Evolutionary conservation across 2,113 vertebrate genomes (phyloP).

Genomic region (Agelaius phoeniceus): DNA sequence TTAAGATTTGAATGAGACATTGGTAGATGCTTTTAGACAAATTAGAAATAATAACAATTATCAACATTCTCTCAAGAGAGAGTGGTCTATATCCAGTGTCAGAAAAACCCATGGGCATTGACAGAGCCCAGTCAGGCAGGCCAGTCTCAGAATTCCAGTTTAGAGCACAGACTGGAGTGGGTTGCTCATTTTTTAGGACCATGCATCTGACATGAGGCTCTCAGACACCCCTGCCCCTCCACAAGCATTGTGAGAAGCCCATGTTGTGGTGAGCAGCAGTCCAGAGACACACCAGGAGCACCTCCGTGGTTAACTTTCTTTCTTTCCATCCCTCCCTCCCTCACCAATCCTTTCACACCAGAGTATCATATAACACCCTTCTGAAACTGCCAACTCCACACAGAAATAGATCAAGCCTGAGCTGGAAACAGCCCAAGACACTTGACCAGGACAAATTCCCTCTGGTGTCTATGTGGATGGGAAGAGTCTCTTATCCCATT

Average conservation of each 20-base stretch:
- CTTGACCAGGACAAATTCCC: background rate
- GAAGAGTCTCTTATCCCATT: background rate
- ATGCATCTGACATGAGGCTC: background rate
- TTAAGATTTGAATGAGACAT: background rate
- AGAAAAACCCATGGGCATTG: background rate
- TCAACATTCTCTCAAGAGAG: background rate
- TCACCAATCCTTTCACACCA: background rate
- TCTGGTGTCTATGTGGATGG: background rate
- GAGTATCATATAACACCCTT: background rate
- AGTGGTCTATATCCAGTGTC: rapidly evolving
- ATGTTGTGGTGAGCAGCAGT: background rate
- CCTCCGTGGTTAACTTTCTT: background rate
- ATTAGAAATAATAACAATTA: background rate
- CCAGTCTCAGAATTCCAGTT: background rate
- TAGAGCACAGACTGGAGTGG: background rate
- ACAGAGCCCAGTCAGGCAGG: background rate
- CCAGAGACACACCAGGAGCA: background rate
- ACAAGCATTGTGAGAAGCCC: rapidly evolving
- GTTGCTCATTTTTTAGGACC: background rate
- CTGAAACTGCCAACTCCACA: background rate
- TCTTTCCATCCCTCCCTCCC: background rate
- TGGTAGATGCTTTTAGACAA: background rate
- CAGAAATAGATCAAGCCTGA: background rate
- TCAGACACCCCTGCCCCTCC: background rate
- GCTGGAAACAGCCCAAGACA: background rate